Conservation (phyloP, 2,888 invertebrate species). For the Tryphoninae sp. region DNA sequence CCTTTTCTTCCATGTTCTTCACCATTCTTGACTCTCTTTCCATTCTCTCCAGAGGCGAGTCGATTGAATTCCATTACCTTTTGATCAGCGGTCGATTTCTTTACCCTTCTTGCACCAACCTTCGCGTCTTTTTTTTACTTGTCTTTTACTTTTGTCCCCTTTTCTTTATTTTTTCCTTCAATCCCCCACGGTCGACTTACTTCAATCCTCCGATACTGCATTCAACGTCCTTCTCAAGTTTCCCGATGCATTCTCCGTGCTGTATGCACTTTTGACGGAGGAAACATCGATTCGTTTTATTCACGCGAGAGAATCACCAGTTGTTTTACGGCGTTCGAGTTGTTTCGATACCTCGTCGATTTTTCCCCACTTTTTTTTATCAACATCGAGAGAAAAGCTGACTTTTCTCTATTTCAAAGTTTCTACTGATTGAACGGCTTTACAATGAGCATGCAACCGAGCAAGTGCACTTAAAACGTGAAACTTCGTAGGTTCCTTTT, state of each 20-base stretch:
- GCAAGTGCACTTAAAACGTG: constrained; percentile 40
- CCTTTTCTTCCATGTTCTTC: constrained; percentile 27
- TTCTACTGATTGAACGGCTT: constrained; percentile 48
- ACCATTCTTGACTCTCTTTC: constrained; percentile 31
- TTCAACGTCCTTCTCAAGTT: background rate
- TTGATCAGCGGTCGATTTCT: constrained; percentile 71
- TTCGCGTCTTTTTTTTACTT: constrained; percentile 16
- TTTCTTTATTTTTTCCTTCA: background rate
- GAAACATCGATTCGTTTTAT: constrained; percentile 10
- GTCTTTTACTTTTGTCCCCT: background rate
- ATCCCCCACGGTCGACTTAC: background rate
- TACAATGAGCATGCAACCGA: constrained; percentile 26
- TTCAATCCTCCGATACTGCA: constrained; percentile 1
- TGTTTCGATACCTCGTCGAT: background rate
- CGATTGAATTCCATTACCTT: constrained; percentile 74
- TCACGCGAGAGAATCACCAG: no score
- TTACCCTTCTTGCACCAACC: constrained; percentile 14
- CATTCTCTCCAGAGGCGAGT: constrained; percentile 55
- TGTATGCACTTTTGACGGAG: constrained; percentile 4
- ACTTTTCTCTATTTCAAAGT: constrained; percentile 19
- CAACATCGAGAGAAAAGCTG: constrained; percentile 24
- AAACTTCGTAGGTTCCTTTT: constrained; percentile 18
- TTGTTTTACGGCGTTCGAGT: background rate
- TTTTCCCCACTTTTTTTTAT: background rate
- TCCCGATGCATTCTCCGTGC: background rate